phyloP scores from a whole-genome alignment of 2,888 invertebrate genomes.

The Acanthosoma haemorrhoidale region DNA sequence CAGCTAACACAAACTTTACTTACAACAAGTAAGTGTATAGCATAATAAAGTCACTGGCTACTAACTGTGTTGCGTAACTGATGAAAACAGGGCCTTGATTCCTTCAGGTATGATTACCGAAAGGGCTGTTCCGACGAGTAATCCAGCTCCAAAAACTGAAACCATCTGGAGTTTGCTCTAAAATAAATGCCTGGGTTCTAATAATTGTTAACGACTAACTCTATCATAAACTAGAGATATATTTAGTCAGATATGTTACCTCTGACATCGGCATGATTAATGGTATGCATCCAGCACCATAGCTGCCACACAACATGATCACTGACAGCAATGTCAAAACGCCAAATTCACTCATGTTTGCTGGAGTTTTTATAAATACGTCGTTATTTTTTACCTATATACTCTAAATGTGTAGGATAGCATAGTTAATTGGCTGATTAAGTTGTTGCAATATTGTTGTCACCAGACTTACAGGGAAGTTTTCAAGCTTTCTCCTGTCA shows the following conservation, averaged over 20 bases:
- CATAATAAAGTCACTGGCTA: slow-evolving; percentile 23
- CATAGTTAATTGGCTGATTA: too few species aligned
- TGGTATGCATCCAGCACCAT: slow-evolving; percentile 90
- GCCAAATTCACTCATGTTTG: slow-evolving; percentile 78
- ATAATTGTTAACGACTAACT: background rate
- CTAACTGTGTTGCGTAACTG: slow-evolving; percentile 31
- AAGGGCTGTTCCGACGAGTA: slow-evolving; percentile 93
- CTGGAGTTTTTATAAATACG: too few species aligned
- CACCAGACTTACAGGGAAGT: too few species aligned
- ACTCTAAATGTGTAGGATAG: background rate
- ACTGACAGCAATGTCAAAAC: slow-evolving; percentile 75
- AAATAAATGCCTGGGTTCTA: slow-evolving; percentile 43
- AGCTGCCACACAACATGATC: slow-evolving; percentile 95
- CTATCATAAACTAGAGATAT: background rate
- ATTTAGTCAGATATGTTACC: slow-evolving; percentile 52
- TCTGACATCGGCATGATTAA: slow-evolving; percentile 90
- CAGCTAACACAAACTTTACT: slow-evolving; percentile 1
- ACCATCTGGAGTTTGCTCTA: slow-evolving; percentile 90
- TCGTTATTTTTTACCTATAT: too few species aligned
- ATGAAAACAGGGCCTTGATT: slow-evolving; percentile 67
- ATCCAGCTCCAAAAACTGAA: slow-evolving; percentile 92
- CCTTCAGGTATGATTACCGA: slow-evolving; percentile 99
- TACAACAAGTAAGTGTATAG: background rate
- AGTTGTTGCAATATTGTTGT: too few species aligned
- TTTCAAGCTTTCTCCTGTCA: background rate